A percentile compares a stretch with the other conserved stretches of the same genome.
phyloP scores from a whole-genome alignment of 1,140 invertebrate species.

The Nasonia vitripennis region DNA sequence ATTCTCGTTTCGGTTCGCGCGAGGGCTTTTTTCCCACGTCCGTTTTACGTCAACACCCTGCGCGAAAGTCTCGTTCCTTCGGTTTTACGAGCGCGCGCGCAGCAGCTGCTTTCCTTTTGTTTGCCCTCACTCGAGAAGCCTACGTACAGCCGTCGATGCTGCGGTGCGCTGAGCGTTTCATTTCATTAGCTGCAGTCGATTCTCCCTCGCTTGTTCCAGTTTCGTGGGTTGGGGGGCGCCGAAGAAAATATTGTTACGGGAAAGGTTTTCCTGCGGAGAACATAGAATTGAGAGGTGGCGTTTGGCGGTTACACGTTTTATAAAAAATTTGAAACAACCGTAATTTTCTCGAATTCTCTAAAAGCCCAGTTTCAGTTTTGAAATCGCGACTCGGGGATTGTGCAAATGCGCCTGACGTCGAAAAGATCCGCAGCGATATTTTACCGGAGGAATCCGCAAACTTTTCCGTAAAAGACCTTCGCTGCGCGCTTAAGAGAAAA shows the following conservation, averaged over 20 bases:
- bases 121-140: neutral
- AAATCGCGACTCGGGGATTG: neutral
- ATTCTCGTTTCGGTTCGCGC: neutral
- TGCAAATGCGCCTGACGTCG: neutral
- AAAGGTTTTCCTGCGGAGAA: neutral
- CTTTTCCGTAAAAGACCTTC: neutral
- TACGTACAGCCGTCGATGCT: neutral
- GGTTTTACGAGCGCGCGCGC: neutral
- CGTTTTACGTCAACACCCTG: too few relatives aligned
- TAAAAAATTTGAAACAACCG: too few relatives aligned
- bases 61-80: neutral
- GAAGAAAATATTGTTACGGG: neutral
- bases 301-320: too few relatives aligned
- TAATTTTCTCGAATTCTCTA: too few relatives aligned
- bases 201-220: neutral
- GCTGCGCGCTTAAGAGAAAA: neutral
- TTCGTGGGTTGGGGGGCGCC: neutral
- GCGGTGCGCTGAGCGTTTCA: neutral
- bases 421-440: neutral
- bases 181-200: conserved; percentile 3
- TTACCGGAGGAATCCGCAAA: neutral
- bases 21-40: neutral
- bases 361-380: too few relatives aligned
- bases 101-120: neutral
- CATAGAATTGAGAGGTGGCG: too few relatives aligned